Percentiles rank a stretch among this genome's conserved stretches.
Conservation (phyloP, 1,140 invertebrate genomes). For the Ceratosolen fusciceps region DNA sequence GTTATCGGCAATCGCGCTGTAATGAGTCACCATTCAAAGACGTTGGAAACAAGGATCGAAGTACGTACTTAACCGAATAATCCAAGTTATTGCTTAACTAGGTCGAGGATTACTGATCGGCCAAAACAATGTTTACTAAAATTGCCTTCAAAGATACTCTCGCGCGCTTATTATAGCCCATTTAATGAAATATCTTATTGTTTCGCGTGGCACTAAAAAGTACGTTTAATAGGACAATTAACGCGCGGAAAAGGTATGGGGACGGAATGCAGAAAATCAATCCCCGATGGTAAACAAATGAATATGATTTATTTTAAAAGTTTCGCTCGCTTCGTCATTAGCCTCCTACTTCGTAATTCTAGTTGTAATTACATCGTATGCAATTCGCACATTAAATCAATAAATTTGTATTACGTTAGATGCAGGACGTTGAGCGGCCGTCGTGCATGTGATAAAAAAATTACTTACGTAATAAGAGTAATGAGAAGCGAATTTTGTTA, state of each 20-base stretch:
- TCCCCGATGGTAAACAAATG: not conserved
- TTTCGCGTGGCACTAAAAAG: not conserved
- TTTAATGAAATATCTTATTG: not conserved
- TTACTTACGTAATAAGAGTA: too few relatives aligned
- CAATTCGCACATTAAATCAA: too few relatives aligned
- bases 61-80: constrained; percentile 27
- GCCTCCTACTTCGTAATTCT: not conserved
- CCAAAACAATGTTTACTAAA: constrained; percentile 21
- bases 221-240: too few relatives aligned
- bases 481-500: too few relatives aligned
- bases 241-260: too few relatives aligned
- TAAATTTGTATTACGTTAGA: too few relatives aligned
- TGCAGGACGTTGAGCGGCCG: too few relatives aligned
- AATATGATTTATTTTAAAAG: not conserved
- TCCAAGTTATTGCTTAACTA: constrained; percentile 5
- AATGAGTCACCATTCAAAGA: constrained; percentile 25
- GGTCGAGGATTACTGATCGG: not conserved
- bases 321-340: not conserved
- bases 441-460: too few relatives aligned
- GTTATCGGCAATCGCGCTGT: not conserved
- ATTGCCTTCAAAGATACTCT: constrained; percentile 3
- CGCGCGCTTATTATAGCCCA: not conserved
- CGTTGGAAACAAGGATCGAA: constrained; percentile 29
- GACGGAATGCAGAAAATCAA: too few relatives aligned
- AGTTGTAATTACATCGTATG: not conserved